Evolutionary conservation across 2,888 invertebrate genomes (phyloP).

Genomic region (Stenolophus ochropezus): DNA sequence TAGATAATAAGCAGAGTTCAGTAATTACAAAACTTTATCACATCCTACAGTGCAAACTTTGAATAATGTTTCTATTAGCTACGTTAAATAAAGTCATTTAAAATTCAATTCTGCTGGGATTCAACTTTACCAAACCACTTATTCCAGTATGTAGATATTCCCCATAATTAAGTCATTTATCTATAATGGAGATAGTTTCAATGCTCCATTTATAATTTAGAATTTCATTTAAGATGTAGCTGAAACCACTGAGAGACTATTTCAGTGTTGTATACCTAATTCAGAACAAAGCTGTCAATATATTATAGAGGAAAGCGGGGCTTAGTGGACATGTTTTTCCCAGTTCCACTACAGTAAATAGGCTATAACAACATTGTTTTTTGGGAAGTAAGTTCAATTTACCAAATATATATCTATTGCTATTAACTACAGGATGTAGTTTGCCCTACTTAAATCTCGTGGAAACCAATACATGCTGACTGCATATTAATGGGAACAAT

Average conservation of each 20-base stretch:
- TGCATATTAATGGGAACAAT: too few relatives aligned
- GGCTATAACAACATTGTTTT: background rate
- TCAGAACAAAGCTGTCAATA: too few relatives aligned
- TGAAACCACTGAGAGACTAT: background rate
- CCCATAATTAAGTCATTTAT: slow-evolving; percentile 4
- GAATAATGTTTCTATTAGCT: slow-evolving; percentile 56
- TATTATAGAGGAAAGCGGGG: too few relatives aligned
- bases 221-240: too few relatives aligned
- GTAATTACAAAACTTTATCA: slow-evolving; percentile 56
- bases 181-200: background rate
- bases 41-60: slow-evolving; percentile 50
- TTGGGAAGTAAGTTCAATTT: background rate
- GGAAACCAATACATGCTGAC: background rate
- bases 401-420: background rate
- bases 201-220: background rate
- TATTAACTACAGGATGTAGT: background rate
- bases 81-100: slow-evolving; percentile 53
- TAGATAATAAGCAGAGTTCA: slow-evolving; percentile 55
- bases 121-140: background rate
- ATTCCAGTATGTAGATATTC: background rate
- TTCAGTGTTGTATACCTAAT: too few relatives aligned
- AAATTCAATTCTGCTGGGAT: slow-evolving; percentile 1
- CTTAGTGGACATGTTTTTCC: too few relatives aligned
- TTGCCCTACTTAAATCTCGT: background rate
- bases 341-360: background rate